Base-by-base conservation (phyloP, 2,888 invertebrate species). In the Pristionchus mayeri region DNA sequence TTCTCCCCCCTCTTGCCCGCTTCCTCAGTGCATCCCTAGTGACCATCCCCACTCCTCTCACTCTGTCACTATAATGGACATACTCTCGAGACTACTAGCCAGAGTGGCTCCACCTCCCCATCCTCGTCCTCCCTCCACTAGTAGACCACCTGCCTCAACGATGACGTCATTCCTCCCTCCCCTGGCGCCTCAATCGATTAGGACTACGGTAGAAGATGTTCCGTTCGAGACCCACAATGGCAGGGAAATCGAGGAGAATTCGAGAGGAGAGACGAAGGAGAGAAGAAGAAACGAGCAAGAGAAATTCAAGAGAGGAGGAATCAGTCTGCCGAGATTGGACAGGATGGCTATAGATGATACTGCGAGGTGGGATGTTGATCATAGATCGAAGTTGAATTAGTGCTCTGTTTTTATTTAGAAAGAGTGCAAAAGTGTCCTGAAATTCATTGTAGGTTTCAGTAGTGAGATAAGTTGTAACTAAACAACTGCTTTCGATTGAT, bases 1-100 rank as follows among this genome's bases (percentile, higher is more conserved):
- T 3, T 16, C 27, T 48, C 75, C 21, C 27, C 34, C 50, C 76
- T 48, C 24, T n/a, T 3, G 40, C n/a, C 37, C 30, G 13, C 71
- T 9, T 16, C 44, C 40, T 4, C 24, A 24, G 37, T 6, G 18
- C 27, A 24, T n/a, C 75, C 44, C n/a, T 75, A 76, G 44, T 76
- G 48, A 76, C 76, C 76, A 48, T n/a, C 44, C 37, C 3, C 27
- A 6, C 37, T 27, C 4, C 67, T 16, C 37, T 37, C 44, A 54
- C 78, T 52, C 16, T 24, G 34, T 48, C n/a, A 63, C 85, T n/a
- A 84, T 84, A 30, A 83, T 86, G 75, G 76, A 18, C 84, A 85
- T 54, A 85, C 84, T 16, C 78, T 80, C 71, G 80, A 80, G 27
- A 71, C 79, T 76, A 67, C 76, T 76, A 24, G 50, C 44, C 27